A percentile compares a stretch with the other conserved stretches of the same genome.
Conservation (phyloP, 2,797 vertebrate genomes). For the Sebastes minor region DNA sequence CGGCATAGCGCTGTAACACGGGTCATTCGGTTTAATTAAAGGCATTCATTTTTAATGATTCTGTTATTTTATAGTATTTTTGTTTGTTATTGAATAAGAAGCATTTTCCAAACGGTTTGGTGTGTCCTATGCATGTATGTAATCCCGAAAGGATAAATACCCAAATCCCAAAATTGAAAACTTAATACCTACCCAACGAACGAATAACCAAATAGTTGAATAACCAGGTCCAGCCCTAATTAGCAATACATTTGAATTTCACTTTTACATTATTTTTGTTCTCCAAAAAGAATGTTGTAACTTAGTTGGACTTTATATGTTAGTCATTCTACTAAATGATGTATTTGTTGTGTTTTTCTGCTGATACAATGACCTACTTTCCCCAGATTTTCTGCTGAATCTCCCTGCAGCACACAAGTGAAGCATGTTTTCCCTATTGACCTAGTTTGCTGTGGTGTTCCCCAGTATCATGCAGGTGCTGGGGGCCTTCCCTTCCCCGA, state of each 20-base stretch:
- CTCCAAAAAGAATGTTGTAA: not conserved
- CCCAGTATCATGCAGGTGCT: conserved; percentile 96
- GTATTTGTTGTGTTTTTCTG: not conserved
- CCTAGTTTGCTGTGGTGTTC: conserved; percentile 41
- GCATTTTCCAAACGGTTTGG: too few relatives aligned
- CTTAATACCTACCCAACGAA: too few relatives aligned
- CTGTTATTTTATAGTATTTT: too few relatives aligned
- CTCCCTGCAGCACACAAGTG: not conserved
- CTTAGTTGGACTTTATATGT: not conserved
- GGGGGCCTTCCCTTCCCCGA: conserved; percentile 95
- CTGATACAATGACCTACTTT: conserved; percentile 2
- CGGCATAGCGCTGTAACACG: too few relatives aligned
- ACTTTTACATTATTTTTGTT: not conserved
- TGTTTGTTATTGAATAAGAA: too few relatives aligned
- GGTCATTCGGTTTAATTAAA: too few relatives aligned
- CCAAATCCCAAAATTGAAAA: too few relatives aligned
- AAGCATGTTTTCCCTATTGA: conserved; percentile 6
- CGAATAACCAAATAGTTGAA: too few relatives aligned
- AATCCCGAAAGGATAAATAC: too few relatives aligned
- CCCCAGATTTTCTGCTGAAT: not conserved
- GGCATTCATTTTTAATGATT: too few relatives aligned
- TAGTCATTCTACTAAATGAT: not conserved
- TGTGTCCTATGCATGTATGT: too few relatives aligned
- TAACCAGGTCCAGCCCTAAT: not conserved
- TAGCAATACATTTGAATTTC: not conserved